phyloP scores from a whole-genome alignment of 2,113 vertebrate species.

The Vulpes ferrilata region DNA sequence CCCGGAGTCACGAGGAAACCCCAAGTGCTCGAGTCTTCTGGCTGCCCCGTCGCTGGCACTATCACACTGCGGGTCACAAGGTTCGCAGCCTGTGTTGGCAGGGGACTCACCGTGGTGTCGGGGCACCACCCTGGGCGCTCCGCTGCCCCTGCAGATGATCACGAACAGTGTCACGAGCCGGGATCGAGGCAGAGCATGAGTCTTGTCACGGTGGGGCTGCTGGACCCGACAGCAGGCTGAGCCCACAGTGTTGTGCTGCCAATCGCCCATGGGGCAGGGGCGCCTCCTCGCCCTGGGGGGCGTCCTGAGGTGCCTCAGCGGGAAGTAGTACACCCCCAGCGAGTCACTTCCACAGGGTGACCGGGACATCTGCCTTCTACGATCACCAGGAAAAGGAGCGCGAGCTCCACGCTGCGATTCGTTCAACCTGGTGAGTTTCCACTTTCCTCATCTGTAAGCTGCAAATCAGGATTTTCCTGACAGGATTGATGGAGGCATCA shows the following conservation, averaged over 20 bases:
- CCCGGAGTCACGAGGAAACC: background rate
- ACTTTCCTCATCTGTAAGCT: background rate
- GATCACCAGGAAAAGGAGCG: background rate
- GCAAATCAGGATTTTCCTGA: background rate
- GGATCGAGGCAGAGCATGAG: background rate
- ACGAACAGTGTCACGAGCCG: background rate
- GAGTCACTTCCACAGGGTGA: background rate
- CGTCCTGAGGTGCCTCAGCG: background rate
- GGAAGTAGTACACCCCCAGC: background rate
- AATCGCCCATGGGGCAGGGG: no score
- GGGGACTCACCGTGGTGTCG: no score
- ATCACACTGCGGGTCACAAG: accelerated
- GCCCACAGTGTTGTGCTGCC: accelerated
- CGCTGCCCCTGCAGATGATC: background rate
- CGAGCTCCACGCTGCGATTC: background rate
- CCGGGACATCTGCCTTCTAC: background rate
- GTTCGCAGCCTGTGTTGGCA: no score
- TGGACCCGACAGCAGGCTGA: background rate
- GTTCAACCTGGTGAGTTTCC: background rate
- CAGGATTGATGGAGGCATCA: background rate
- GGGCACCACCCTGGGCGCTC: background rate
- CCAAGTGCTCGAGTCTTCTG: accelerated
- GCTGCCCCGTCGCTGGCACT: background rate
- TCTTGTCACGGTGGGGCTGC: accelerated
- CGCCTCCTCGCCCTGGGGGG: no score